These are phyloP conservation scores for Colaptes auratus DNA, from an alignment of 2,113 vertebrate species.

Conservation along the genomic window DNA sequence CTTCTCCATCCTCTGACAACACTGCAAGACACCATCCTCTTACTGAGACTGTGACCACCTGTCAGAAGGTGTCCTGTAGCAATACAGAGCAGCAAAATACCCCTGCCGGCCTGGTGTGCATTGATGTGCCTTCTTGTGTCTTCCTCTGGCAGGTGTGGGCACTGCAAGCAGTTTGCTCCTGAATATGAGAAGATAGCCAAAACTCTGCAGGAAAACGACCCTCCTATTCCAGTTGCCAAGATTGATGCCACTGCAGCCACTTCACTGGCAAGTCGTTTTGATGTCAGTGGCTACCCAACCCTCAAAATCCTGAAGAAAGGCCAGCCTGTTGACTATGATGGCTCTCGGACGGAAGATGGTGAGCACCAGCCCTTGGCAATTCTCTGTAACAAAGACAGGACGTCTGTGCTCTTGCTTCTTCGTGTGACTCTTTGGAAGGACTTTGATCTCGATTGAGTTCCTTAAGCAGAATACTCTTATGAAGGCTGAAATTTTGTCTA, in stretches of 20 bases:
- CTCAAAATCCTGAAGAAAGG: conserved; percentile 97
- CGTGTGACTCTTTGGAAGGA: neutral
- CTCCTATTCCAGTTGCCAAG: conserved; percentile 93
- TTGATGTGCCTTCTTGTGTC: neutral
- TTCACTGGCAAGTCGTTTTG: conserved; percentile 83
- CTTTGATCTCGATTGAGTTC: neutral
- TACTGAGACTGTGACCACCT: neutral
- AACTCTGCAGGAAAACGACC: conserved; percentile 87
- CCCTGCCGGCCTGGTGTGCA: rapidly evolving
- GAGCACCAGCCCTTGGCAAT: neutral
- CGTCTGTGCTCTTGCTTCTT: neutral
- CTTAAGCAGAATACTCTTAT: neutral
- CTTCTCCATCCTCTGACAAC: neutral
- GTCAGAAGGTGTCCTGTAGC: neutral
- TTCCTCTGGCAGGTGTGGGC: conserved; percentile 87
- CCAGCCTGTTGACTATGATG: conserved; percentile 91
- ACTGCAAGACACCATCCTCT: neutral
- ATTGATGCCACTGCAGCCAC: conserved; percentile 88
- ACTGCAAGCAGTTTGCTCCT: conserved; percentile 95
- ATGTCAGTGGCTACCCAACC: conserved; percentile 94
- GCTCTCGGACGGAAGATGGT: conserved; percentile 88
- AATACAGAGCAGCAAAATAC: neutral
- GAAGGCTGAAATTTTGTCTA: neutral
- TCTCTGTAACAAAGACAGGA: neutral
- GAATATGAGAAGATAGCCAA: conserved; percentile 95